Evolutionary conservation across 2,797 vertebrate genomes (phyloP).

Genomic region (Pelobates cultripes): DNA sequence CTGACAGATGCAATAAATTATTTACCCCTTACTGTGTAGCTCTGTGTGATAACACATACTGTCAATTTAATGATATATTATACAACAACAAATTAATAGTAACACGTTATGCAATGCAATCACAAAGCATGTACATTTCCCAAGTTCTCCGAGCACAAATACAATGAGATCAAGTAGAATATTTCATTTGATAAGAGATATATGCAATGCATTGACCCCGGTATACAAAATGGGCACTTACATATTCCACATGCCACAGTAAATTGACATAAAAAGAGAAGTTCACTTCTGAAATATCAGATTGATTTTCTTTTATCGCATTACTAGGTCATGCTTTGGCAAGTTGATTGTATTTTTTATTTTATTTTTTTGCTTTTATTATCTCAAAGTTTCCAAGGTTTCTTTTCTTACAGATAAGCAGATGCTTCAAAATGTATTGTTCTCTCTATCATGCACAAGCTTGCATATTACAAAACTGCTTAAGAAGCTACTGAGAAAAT

Average conservation of each 20-base stretch:
- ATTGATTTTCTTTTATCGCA: conserved; percentile 32
- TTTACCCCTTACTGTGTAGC: too few relatives aligned
- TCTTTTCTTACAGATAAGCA: conserved; percentile 42
- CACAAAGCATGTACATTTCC: too few relatives aligned
- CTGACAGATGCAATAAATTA: too few relatives aligned
- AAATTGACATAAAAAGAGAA: not conserved
- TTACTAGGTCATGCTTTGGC: conserved; percentile 42
- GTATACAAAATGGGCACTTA: not conserved
- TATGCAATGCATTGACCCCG: not conserved
- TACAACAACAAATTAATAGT: too few relatives aligned
- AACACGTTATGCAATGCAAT: too few relatives aligned
- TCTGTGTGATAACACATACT: too few relatives aligned
- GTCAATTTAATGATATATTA: too few relatives aligned
- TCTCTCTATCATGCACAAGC: conserved; percentile 37
- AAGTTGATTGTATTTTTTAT: conserved; percentile 51
- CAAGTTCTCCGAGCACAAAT: too few relatives aligned
- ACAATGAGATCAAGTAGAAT: too few relatives aligned
- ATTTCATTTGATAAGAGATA: not conserved
- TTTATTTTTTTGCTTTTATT: conserved; percentile 9
- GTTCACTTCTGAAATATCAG: conserved; percentile 23
- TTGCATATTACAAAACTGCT: conserved; percentile 38
- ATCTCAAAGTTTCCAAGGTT: conserved; percentile 31
- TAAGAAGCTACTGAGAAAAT: conserved; percentile 27
- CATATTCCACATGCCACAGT: not conserved
- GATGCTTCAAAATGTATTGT: conserved; percentile 38